These are phyloP conservation scores for Synergus umbraculus DNA, from an alignment of 2,888 invertebrate species.

Conservation along the genomic window DNA sequence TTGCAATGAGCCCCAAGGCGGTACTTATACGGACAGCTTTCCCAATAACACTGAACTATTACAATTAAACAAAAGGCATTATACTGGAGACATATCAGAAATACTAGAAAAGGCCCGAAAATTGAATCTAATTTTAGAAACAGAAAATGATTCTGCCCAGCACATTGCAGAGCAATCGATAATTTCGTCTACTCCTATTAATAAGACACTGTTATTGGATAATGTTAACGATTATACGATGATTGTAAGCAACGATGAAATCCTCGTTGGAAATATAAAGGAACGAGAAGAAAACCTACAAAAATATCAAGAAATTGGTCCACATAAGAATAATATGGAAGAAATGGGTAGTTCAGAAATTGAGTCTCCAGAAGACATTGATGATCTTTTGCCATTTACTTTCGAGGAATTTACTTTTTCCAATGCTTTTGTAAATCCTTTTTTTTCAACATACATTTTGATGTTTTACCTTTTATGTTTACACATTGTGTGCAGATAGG, in stretches of 20 bases:
- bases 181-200: neutral
- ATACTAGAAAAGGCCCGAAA: neutral
- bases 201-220: neutral
- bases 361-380: conserved; percentile 53
- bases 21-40: neutral
- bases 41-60: neutral
- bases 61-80: neutral
- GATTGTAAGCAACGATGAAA: conserved; percentile 40
- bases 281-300: conserved; percentile 51
- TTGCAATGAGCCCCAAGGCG: neutral
- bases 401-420: conserved; percentile 51
- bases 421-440: conserved; percentile 32
- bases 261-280: conserved; percentile 38
- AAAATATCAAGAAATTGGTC: conserved; percentile 59
- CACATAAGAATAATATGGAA: neutral
- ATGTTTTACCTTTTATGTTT: conserved; percentile 8
- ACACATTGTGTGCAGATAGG: conserved; percentile 5
- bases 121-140: conserved; percentile 14
- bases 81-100: neutral
- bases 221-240: conserved; percentile 48
- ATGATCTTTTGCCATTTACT: conserved; percentile 56
- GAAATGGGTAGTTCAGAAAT: neutral
- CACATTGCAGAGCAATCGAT: neutral
- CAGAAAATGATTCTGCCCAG: neutral
- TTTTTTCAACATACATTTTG: conserved; percentile 5